Conservation (phyloP, 1,140 invertebrate genomes). For the Drosophila punjabiensis region DNA sequence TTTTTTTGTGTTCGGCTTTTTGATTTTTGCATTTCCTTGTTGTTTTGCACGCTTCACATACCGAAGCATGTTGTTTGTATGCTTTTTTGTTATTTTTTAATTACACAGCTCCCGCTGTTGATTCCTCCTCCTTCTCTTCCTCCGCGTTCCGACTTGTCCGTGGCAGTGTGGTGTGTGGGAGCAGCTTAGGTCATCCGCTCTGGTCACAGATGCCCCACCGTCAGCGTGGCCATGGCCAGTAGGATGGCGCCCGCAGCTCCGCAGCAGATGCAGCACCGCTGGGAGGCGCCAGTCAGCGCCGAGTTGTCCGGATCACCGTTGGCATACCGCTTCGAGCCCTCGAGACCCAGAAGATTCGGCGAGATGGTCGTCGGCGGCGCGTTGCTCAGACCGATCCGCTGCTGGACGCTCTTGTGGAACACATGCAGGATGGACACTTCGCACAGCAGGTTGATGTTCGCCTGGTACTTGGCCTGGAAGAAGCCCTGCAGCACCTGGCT, state of each 20-base stretch:
- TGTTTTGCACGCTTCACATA: conserved; percentile 31
- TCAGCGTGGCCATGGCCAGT: conserved; percentile 60
- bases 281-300: conserved; percentile 76
- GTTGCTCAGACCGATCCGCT: conserved; percentile 70
- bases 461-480: conserved; percentile 82
- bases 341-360: conserved; percentile 82
- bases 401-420: conserved; percentile 82
- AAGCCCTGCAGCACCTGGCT: conserved; percentile 82
- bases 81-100: conserved; percentile 74
- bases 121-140: conserved; percentile 4
- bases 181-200: conserved; percentile 42
- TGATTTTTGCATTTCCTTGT: conserved; percentile 39
- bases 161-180: conserved; percentile 17
- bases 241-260: conserved; percentile 54
- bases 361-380: conserved; percentile 80
- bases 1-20: conserved; percentile 18
- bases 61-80: conserved; percentile 13
- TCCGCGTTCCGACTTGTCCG: conserved; percentile 24
- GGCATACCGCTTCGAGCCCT: conserved; percentile 78
- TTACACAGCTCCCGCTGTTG: conserved; percentile 50
- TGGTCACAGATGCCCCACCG: conserved; percentile 71
- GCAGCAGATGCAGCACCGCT: conserved; percentile 64
- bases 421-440: conserved; percentile 83
- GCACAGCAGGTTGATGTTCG: conserved; percentile 75
- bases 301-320: conserved; percentile 85